phyloP scores from a whole-genome alignment of 2,888 invertebrate species.

The Helicoverpa assulta region DNA sequence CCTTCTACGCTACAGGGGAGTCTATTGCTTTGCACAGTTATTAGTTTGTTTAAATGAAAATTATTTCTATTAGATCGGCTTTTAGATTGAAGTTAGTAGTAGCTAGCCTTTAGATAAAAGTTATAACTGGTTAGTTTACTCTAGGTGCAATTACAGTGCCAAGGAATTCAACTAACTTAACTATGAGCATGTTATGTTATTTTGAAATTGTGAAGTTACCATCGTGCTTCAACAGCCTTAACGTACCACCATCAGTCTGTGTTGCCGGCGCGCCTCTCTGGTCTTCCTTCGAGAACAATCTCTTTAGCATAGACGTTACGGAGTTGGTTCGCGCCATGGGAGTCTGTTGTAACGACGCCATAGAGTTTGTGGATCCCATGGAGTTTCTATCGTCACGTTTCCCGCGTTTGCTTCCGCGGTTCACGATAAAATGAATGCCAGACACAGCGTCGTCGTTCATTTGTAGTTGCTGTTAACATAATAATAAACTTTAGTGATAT shows the following conservation, averaged over 20 bases:
- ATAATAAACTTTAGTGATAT: constrained; percentile 4
- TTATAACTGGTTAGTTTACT: background rate
- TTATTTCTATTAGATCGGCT: background rate
- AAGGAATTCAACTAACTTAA: constrained; percentile 23
- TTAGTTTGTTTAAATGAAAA: background rate
- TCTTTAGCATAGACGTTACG: constrained; percentile 94
- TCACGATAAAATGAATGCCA: constrained; percentile 93
- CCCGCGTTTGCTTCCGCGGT: constrained; percentile 87
- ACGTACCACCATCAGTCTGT: constrained; percentile 87
- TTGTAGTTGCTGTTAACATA: constrained; percentile 82
- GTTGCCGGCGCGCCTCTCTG: constrained; percentile 75
- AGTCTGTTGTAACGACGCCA: constrained; percentile 92
- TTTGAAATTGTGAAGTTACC: constrained; percentile 45
- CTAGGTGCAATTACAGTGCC: background rate
- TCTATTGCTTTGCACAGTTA: background rate
- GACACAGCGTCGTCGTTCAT: constrained; percentile 93
- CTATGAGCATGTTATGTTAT: constrained; percentile 3
- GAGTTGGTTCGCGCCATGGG: constrained; percentile 93
- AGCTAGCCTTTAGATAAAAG: background rate
- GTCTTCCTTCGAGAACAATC: constrained; percentile 94
- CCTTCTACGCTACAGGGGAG: background rate
- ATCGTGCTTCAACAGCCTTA: constrained; percentile 39
- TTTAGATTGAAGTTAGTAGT: background rate
- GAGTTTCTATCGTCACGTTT: constrained; percentile 85
- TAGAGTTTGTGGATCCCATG: constrained; percentile 86